Base-by-base conservation (phyloP, 2,797 vertebrate genomes). In the Scomberomorus guttatus region DNA sequence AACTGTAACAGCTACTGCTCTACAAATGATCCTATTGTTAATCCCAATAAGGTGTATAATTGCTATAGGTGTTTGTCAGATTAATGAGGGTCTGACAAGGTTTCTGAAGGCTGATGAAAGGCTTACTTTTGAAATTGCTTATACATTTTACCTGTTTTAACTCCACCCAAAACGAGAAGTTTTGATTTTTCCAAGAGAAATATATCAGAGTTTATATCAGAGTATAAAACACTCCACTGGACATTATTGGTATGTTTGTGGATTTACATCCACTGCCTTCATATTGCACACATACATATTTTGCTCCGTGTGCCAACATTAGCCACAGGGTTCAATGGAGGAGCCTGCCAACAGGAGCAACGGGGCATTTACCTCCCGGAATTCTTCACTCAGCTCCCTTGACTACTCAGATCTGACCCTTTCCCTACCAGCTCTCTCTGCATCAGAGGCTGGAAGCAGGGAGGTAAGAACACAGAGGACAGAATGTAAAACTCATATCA, bases 361-460 rank as follows among this genome's bases (percentile, higher is more conserved):
- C 2, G 76, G 79, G 57, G 62, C 59, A 29, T 71, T 85, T 44
- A 85, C 89, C 79, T 92, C 92, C 76, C 77, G 88, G 85, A 90
- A 91, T 93, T 93, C 93, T 75, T 93, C 90, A 39, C 82, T 87
- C 59, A 90, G 90, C 78, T 93, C 90, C 84, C 89, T 92, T 80
- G 93, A 92, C 80, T 84, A 86, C 87, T 91, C 87, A 48, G 90
- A 90, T 59, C 80, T 83, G 44, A 88, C 75, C 39, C 77, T 87
- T 67, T 85, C 86, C 62, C 84, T 87, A 65, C 82, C 84, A 46
- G 66, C 75, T 58, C 72, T 84, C 12, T 62, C 81, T 48, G 27
- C 54, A 54, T 59, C 70, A 13, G 77, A 87, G 13, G 50, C 58
- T 75, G 81, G 29, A 67, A 80, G 51, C 68, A 64, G 54, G 64